Evolutionary conservation across 2,888 invertebrate species (phyloP).

Genomic region (Stenotaenia linearis): DNA sequence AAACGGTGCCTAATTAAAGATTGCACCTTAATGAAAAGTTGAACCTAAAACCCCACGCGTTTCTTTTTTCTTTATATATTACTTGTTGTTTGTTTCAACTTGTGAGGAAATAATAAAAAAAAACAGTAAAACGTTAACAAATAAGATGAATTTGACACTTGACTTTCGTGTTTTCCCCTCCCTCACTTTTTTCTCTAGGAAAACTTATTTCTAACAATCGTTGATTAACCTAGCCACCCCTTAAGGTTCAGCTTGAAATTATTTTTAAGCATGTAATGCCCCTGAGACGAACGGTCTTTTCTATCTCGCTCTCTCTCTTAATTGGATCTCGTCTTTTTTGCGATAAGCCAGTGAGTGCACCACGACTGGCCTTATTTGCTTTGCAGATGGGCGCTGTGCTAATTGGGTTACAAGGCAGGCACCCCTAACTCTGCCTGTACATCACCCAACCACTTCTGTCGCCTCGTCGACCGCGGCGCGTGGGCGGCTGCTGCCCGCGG

Average conservation of each 20-base stretch:
- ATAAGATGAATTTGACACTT: not conserved
- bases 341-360: not conserved
- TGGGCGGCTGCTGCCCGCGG: not conserved
- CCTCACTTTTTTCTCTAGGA: not conserved
- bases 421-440: not conserved
- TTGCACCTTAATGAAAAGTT: not conserved
- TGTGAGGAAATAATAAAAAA: not conserved
- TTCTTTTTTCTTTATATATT: not conserved
- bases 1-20: not conserved
- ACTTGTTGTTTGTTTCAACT: not conserved
- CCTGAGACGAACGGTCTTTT: not conserved
- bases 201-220: not conserved
- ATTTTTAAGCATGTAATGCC: not conserved
- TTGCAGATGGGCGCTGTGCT: not conserved
- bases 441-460: not conserved
- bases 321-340: not conserved
- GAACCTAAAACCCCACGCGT: not conserved
- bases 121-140: not conserved
- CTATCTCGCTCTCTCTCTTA: not conserved
- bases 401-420: not conserved
- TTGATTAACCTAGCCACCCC: not conserved
- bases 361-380: not conserved
- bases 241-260: not conserved
- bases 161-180: not conserved
- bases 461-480: not conserved